Conservation (phyloP, 1,140 invertebrate species). For the Drosophila orosa region DNA sequence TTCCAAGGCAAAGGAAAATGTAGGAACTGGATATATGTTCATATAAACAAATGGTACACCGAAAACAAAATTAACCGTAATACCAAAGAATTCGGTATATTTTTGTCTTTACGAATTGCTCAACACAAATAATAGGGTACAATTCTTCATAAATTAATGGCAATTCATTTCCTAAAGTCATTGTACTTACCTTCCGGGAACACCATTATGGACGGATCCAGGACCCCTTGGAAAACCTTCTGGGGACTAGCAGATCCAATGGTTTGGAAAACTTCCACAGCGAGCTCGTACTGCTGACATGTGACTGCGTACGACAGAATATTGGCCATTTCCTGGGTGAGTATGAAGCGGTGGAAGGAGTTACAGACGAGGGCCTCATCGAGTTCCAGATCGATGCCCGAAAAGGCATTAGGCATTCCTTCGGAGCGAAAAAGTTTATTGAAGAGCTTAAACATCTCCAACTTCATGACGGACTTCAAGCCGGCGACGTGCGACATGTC, state of each 20-base stretch:
- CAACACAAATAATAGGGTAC: too few relatives aligned
- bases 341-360: constrained; percentile 66
- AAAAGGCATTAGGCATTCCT: constrained; percentile 27
- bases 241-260: not conserved
- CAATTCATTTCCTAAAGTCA: too few relatives aligned
- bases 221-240: constrained; percentile 56
- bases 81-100: too few relatives aligned
- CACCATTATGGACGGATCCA: constrained; percentile 54
- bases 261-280: constrained; percentile 36
- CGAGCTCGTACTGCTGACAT: constrained; percentile 29
- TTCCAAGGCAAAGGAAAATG: not conserved
- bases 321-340: constrained; percentile 48
- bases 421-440: constrained; percentile 40
- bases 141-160: too few relatives aligned
- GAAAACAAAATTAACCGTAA: too few relatives aligned
- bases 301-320: constrained; percentile 25
- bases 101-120: too few relatives aligned
- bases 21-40: not conserved
- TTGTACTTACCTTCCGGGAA: constrained; percentile 48
- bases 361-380: constrained; percentile 63
- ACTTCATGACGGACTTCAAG: constrained; percentile 44
- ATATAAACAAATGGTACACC: too few relatives aligned
- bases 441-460: constrained; percentile 56
- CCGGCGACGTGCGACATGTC: constrained; percentile 28
- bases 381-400: constrained; percentile 7